Evolutionary conservation across 2,113 vertebrate species (phyloP).

Genomic region (Thamnophis sirtalis): DNA sequence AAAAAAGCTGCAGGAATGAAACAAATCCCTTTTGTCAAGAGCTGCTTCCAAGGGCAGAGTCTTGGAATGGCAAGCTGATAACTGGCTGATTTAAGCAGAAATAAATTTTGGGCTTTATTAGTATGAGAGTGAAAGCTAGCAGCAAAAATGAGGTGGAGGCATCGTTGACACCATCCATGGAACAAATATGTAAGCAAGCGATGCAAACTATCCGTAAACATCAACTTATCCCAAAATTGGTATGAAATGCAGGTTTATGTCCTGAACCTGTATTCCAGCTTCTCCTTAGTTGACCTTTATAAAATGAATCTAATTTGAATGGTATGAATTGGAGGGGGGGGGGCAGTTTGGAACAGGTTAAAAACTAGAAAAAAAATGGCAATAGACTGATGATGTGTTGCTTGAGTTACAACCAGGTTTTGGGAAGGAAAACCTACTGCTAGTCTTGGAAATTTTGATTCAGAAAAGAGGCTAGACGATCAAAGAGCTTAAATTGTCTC

Average conservation of each 20-base stretch:
- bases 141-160: neutral
- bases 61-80: constrained; percentile 44
- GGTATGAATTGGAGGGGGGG: neutral
- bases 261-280: neutral
- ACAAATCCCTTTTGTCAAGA: neutral
- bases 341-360: neutral
- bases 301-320: neutral
- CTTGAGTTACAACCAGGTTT: neutral
- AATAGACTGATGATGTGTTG: neutral
- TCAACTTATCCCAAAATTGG: neutral
- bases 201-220: neutral
- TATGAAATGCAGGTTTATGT: neutral
- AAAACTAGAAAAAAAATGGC: neutral
- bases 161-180: neutral
- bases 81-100: constrained; percentile 52
- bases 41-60: neutral
- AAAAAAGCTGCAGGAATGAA: neutral
- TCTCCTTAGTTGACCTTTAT: neutral
- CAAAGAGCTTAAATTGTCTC: neutral
- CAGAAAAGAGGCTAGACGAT: neutral
- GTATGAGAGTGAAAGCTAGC: neutral
- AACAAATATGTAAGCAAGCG: neutral
- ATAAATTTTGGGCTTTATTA: constrained; percentile 38
- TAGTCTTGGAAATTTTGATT: neutral
- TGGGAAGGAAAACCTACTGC: neutral